A percentile compares a stretch with the other conserved stretches of the same genome.
These are phyloP conservation scores for Synergus japonicus DNA, from an alignment of 2,888 invertebrate genomes.

Conservation along the genomic window DNA sequence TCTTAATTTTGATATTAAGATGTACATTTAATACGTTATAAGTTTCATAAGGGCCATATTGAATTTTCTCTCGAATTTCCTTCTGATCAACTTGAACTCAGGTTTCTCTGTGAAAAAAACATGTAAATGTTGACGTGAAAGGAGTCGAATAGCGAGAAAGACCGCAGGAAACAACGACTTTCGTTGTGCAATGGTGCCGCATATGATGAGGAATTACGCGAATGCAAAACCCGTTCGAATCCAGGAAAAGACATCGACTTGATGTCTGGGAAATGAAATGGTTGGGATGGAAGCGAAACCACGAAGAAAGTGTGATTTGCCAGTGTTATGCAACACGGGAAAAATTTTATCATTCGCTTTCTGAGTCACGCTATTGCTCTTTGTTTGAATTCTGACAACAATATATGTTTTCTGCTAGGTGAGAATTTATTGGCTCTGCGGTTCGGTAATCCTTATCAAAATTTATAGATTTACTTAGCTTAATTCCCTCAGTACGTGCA, in stretches of 20 bases:
- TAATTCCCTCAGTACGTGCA: neutral
- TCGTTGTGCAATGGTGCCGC: neutral
- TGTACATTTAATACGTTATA: neutral
- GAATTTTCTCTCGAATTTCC: neutral
- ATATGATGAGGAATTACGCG: slow-evolving; percentile 8
- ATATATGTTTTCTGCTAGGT: neutral
- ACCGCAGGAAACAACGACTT: neutral
- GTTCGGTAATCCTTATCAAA: neutral
- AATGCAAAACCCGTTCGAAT: slow-evolving; percentile 48
- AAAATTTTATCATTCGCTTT: slow-evolving; percentile 33
- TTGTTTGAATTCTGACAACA: slow-evolving; percentile 8
- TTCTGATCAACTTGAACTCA: neutral
- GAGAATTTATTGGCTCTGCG: neutral
- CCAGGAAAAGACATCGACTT: slow-evolving; percentile 48
- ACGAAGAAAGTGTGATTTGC: slow-evolving; percentile 25
- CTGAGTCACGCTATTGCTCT: slow-evolving; percentile 7
- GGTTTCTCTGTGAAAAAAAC: neutral
- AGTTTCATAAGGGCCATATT: neutral
- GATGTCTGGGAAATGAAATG: slow-evolving; percentile 30
- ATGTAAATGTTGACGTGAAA: neutral
- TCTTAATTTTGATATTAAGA: neutral
- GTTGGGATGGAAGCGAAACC: neutral
- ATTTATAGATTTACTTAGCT: slow-evolving; percentile 6
- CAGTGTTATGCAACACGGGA: slow-evolving; percentile 7
- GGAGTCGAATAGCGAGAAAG: neutral